These are phyloP conservation scores for Heterotilapia buettikoferi DNA, from an alignment of 2,113 vertebrate species.

Conservation along the genomic window DNA sequence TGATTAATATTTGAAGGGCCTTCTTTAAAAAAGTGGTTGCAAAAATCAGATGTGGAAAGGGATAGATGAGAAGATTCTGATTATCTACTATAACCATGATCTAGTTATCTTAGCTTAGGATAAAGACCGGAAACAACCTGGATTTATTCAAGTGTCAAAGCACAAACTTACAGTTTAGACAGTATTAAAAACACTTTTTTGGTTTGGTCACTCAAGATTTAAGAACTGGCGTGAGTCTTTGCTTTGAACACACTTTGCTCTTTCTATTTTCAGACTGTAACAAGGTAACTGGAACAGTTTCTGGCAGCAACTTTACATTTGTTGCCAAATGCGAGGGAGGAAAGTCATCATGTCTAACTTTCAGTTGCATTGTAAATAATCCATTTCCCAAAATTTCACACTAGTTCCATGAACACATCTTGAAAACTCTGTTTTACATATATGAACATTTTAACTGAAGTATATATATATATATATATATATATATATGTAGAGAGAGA, in stretches of 20 bases:
- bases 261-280: neutral
- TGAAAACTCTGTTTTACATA: neutral
- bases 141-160: neutral
- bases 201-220: neutral
- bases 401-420: neutral
- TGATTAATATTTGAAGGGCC: neutral
- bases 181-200: neutral
- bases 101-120: neutral
- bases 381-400: neutral
- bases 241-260: neutral
- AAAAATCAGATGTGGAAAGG: neutral
- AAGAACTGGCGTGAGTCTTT: neutral
- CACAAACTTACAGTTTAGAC: neutral
- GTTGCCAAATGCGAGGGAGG: neutral
- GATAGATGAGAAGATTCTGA: neutral
- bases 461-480: rapidly evolving
- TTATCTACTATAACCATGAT: neutral
- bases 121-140: neutral
- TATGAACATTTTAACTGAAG: neutral
- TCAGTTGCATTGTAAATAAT: neutral
- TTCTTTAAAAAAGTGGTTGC: neutral
- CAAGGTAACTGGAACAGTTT: neutral
- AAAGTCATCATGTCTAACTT: neutral
- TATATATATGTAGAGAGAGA: rapidly evolving
- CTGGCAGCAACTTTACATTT: neutral